Evolutionary conservation across 2,888 invertebrate species (phyloP), one percentile per base, ranked within the genome.

Genomic region (Sesia bembeciformis): DNA sequence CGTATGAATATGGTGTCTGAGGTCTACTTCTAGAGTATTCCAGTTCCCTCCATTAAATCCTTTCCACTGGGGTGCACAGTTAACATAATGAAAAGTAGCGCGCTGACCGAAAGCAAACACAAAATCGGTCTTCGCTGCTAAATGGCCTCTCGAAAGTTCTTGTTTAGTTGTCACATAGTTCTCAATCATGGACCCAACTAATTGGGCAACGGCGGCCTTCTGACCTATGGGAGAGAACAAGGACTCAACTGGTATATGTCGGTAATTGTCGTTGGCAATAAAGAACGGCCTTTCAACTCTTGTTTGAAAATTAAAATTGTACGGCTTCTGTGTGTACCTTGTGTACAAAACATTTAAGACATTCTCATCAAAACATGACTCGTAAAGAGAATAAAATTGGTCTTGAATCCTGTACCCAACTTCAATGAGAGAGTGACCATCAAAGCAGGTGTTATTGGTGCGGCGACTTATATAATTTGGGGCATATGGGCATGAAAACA

Each of bases 61-160:
- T 38, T 91, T 91, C 94, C 94, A 94, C 58, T 94, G 94, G 0
- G 94, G 93, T 0, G 92, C 92, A 3, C 90, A 91, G 67, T 94
- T 94, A 1, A 93, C 77, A 58, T 91, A 93, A 67, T 93, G 92
- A 64, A 93, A 94, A 0, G 93, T 93, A 0, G 92, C 86, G 5
- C 87, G 79, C 63, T 93, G 92, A 50, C 91, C 89, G 51, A 90
- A 81, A 0, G 91, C 92, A 57, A 90, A 92, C 1, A 91, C 82
- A 56, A 92, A 93, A 70, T 94, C 93, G 0, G 91, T 91, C 73
- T 92, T 93, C 4, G 93, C 92, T 0, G 91, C 85, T 54, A 93
- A 75, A 74, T 94, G 94, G 3, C 93, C 93, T 58, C 93, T 85
- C 0, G 93, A 84, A 4, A 93, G 74, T 3, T 88, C 72, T 59